These are phyloP conservation scores for Uromys caudimaculatus DNA, from an alignment of 2,797 vertebrate species.

Conservation along the genomic window DNA sequence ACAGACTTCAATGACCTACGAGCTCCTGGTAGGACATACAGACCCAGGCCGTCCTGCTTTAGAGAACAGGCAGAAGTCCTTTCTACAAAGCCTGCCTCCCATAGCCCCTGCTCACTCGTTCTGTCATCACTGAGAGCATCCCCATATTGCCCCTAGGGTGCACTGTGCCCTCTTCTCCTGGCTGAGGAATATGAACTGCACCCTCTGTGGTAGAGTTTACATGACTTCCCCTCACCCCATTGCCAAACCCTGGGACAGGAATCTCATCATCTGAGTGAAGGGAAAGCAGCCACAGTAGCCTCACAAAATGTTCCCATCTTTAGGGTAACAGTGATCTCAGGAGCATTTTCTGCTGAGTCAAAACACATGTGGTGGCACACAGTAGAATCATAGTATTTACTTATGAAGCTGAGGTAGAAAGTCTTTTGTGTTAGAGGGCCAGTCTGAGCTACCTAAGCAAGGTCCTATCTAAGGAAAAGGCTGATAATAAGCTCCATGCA, in stretches of 20 bases:
- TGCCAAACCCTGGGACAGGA: neutral
- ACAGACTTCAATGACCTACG: neutral
- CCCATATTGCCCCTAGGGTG: rapidly evolving
- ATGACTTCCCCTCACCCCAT: neutral
- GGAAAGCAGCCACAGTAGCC: neutral
- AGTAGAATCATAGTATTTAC: neutral
- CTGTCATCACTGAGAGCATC: neutral
- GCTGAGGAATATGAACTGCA: neutral
- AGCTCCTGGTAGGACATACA: neutral
- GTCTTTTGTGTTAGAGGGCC: neutral
- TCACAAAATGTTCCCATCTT: neutral
- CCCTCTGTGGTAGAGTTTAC: neutral
- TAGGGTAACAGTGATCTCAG: neutral
- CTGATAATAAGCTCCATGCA: neutral
- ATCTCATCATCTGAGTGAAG: neutral
- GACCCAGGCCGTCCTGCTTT: neutral
- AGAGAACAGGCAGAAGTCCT: neutral
- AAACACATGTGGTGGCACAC: neutral
- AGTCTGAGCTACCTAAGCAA: neutral
- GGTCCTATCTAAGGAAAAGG: neutral
- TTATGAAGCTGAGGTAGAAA: neutral
- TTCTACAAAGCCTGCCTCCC: neutral
- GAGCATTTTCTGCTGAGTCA: neutral
- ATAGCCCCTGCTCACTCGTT: neutral
- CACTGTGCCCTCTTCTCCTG: neutral